phyloP scores from a whole-genome alignment of 1,140 invertebrate genomes.

The Drosophila azteca region DNA sequence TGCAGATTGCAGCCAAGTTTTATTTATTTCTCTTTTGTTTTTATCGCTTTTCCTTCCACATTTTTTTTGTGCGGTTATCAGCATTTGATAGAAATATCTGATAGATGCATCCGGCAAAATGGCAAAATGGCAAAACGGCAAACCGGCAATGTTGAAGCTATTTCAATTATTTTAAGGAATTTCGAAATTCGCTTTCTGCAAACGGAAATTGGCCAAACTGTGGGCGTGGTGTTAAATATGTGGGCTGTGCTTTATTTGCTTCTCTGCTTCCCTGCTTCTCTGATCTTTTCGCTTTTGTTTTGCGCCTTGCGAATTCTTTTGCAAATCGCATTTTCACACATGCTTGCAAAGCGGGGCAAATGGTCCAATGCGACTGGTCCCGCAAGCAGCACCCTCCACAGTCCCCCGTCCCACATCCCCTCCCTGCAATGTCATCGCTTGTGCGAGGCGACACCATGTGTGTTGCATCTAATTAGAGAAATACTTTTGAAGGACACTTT shows the following conservation, averaged over 20 bases:
- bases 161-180: constrained; percentile 40
- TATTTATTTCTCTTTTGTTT: constrained; percentile 15
- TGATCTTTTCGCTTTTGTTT: constrained; percentile 39
- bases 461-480: constrained; percentile 76
- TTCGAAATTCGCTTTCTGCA: not conserved
- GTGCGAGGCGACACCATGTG: constrained; percentile 23
- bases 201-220: constrained; percentile 42
- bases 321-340: constrained; percentile 61
- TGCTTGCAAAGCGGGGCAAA: constrained; percentile 53
- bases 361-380: too few species aligned
- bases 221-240: constrained; percentile 27
- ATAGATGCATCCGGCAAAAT: constrained; percentile 41
- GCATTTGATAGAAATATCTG: constrained; percentile 40
- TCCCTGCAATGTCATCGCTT: constrained; percentile 38
- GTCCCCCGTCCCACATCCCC: not conserved
- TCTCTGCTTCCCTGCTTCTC: constrained; percentile 21
- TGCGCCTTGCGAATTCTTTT: constrained; percentile 39
- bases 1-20: constrained; percentile 7
- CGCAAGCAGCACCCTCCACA: constrained; percentile 3
- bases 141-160: constrained; percentile 8
- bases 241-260: constrained; percentile 23
- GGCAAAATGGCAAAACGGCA: not conserved
- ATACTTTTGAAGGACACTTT: constrained; percentile 82
- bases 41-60: not conserved
- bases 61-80: not conserved